phyloP scores from a whole-genome alignment of 1,140 invertebrate species.

The Myzus persicae region DNA sequence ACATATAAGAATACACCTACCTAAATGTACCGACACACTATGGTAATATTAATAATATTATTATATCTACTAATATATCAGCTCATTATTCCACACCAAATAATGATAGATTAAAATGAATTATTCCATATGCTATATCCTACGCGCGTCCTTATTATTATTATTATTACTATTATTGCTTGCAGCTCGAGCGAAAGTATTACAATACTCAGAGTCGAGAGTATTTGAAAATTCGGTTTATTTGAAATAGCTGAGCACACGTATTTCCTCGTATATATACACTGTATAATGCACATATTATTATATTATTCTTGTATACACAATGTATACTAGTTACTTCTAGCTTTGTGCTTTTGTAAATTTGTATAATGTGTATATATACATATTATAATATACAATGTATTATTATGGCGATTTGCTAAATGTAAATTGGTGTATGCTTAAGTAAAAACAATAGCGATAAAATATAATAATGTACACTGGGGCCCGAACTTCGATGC shows the following conservation, averaged over 20 bases:
- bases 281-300: too few relatives aligned
- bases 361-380: neutral
- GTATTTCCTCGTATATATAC: neutral
- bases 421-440: neutral
- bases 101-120: neutral
- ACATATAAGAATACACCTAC: too few relatives aligned
- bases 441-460: neutral
- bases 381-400: neutral
- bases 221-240: neutral
- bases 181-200: neutral
- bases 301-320: neutral
- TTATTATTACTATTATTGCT: neutral
- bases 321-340: neutral
- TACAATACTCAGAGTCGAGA: neutral
- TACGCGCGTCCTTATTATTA: neutral
- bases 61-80: too few relatives aligned
- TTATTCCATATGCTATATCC: neutral
- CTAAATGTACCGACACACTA: too few relatives aligned
- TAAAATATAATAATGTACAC: neutral
- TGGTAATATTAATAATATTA: too few relatives aligned
- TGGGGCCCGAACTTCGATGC: too few relatives aligned
- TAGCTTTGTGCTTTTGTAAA: neutral
- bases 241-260: neutral
- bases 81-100: neutral
- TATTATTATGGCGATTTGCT: neutral